Conservation (phyloP, 1,140 invertebrate genomes). For the Plectus sambesii region DNA sequence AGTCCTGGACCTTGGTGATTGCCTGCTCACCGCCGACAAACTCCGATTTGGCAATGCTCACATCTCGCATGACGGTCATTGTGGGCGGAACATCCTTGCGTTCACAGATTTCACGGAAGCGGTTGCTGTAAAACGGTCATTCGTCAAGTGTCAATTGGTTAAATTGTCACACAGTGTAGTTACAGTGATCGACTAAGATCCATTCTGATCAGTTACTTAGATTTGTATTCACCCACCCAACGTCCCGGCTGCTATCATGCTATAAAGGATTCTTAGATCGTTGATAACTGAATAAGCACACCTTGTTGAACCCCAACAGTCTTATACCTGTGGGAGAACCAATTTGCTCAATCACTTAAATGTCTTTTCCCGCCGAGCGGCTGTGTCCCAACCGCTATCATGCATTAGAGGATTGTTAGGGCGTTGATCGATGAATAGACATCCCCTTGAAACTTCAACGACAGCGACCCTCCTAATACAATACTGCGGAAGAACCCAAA, state of each 20-base stretch:
- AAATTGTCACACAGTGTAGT: slow-evolving; percentile 6
- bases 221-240: no score
- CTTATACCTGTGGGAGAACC: no score
- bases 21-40: slow-evolving; percentile 52
- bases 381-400: no score
- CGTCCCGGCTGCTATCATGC: no score
- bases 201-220: slow-evolving; percentile 21
- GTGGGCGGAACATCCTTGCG: slow-evolving; percentile 38
- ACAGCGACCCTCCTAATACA: no score
- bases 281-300: slow-evolving; percentile 14
- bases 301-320: slow-evolving; percentile 19
- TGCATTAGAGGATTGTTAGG: no score
- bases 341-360: no score
- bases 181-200: no score
- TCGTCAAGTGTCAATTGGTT: slow-evolving; percentile 3
- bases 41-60: slow-evolving; percentile 46
- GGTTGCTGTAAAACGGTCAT: slow-evolving; percentile 27
- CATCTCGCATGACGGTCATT: slow-evolving; percentile 47
- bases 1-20: slow-evolving; percentile 68
- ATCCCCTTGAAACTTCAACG: no score
- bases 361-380: no score
- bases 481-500: no score
- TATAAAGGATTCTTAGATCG: slow-evolving; percentile 1
- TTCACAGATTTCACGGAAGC: slow-evolving; percentile 46
- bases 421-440: no score